A percentile compares a stretch with the other conserved stretches of the same genome.
These are phyloP conservation scores for Notodonta ziczac DNA, from an alignment of 2,888 invertebrate species.

Conservation along the genomic window DNA sequence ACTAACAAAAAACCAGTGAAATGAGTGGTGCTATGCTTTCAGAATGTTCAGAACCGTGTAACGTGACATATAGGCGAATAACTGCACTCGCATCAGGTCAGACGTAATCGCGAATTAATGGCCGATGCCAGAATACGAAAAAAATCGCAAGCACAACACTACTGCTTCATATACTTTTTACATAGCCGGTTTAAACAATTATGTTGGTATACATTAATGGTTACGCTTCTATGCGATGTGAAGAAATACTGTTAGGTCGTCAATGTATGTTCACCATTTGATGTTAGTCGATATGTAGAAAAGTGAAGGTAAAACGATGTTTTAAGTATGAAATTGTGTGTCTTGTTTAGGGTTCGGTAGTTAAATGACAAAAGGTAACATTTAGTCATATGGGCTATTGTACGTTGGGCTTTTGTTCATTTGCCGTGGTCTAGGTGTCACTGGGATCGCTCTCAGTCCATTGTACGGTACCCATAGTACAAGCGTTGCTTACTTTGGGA, in stretches of 20 bases:
- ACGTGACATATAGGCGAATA: constrained; percentile 47
- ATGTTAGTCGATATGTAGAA: neutral
- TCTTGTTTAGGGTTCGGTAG: neutral
- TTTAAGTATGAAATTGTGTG: neutral
- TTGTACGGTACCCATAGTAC: too few relatives aligned
- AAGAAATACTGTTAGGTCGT: neutral
- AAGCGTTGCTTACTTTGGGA: too few relatives aligned
- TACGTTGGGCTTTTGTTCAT: too few relatives aligned
- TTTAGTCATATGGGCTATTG: too few relatives aligned
- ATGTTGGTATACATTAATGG: neutral
- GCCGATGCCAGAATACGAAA: constrained; percentile 38
- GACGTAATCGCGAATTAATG: constrained; percentile 73
- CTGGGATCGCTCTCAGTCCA: too few relatives aligned
- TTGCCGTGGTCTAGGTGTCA: too few relatives aligned
- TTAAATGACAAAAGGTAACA: neutral
- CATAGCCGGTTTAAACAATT: neutral
- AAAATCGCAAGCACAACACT: constrained; percentile 22
- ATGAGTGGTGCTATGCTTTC: constrained; percentile 40
- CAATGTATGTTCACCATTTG: neutral
- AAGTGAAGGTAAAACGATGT: neutral
- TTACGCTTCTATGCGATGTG: neutral
- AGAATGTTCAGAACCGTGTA: constrained; percentile 51
- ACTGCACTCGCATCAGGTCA: constrained; percentile 38
- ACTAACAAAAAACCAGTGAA: constrained; percentile 25
- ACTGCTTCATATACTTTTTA: constrained; percentile 1